Base-by-base conservation (phyloP, 1,140 invertebrate genomes). In the Pseudomyrmex concolor region DNA sequence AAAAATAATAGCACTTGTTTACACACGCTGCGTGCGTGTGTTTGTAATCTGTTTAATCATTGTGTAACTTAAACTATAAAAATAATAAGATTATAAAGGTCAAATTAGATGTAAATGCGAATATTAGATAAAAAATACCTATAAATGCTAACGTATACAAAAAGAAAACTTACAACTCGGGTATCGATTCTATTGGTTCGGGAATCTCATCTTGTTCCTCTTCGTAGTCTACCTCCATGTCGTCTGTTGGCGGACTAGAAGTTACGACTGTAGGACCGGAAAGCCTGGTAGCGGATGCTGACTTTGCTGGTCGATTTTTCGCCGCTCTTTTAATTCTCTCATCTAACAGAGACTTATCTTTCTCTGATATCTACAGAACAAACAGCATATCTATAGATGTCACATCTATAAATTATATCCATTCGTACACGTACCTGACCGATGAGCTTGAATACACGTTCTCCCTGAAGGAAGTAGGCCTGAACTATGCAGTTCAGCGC, bases 401-500 rank as follows among this genome's bases (percentile, higher is more conserved):
- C n/a, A 2, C 1, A 10, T 72, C 22, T 2, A 67, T n/a, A 45
- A 51, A 48, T 54, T 43, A 2, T 34, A 68, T 59, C 2, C 50
- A 63, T 74, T 64, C 12, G 25, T 7, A 48, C 2, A 82, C 54
- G 62, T 81, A 98, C 97, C 94, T 97, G 97, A 86, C 98, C 98
- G 89, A 99, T 96, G 91, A 98, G 96, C 94, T 99, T 99, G 92
- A 97, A 99, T 1, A 99, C 95, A 92, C 96, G 96, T 90, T 99
- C 98, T 0, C 98, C 98, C 84, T 98, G 97, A 25, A 98, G 95
- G 92, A 97, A 97, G 93, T 98, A 99, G 0, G 97, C 98, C 89
- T 97, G 96, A 15, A 99, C 97, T 62, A 99, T 96, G 89, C 97
- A 98, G 94, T 99, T 99, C 2, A 99, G 95, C 1, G 99, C 98